These are phyloP conservation scores for Lasioglossum villosulum DNA, from an alignment of 2,888 invertebrate genomes.

Conservation along the genomic window DNA sequence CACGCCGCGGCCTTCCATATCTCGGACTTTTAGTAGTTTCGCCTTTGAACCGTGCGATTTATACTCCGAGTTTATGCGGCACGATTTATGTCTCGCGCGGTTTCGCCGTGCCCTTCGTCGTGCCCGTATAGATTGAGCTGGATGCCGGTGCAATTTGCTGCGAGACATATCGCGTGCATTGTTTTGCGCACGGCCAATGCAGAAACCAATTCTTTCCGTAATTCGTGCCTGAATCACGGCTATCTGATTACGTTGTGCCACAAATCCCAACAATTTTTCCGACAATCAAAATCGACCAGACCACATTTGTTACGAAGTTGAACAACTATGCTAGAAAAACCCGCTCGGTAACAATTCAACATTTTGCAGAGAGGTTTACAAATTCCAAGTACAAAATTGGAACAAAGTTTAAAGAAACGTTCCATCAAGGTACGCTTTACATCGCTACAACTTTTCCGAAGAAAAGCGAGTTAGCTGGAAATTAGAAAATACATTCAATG, in stretches of 20 bases:
- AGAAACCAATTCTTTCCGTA: background rate
- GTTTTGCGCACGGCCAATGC: background rate
- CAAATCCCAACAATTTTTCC: background rate
- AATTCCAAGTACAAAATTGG: background rate
- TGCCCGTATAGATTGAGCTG: constrained; percentile 30
- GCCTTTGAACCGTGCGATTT: constrained; percentile 68
- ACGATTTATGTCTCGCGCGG: constrained; percentile 65
- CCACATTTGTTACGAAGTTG: background rate
- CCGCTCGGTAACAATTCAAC: background rate
- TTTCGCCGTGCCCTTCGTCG: constrained; percentile 52
- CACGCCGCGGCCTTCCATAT: constrained; percentile 19
- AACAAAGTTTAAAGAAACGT: too few relatives aligned
- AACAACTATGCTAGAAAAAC: background rate
- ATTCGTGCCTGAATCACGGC: background rate
- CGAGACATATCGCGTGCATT: constrained; percentile 10
- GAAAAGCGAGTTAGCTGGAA: too few relatives aligned
- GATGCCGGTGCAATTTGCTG: constrained; percentile 50
- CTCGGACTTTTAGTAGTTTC: constrained; percentile 20
- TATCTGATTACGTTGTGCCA: background rate
- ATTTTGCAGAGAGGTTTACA: background rate
- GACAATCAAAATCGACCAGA: background rate
- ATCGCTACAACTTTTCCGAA: too few relatives aligned
- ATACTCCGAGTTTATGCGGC: constrained; percentile 65
- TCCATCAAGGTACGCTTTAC: too few relatives aligned
- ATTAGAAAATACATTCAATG: too few relatives aligned